Evolutionary conservation across 2,888 invertebrate genomes (phyloP), one percentile per base, ranked within the genome.

Genomic region (Folsomia manolachei): DNA sequence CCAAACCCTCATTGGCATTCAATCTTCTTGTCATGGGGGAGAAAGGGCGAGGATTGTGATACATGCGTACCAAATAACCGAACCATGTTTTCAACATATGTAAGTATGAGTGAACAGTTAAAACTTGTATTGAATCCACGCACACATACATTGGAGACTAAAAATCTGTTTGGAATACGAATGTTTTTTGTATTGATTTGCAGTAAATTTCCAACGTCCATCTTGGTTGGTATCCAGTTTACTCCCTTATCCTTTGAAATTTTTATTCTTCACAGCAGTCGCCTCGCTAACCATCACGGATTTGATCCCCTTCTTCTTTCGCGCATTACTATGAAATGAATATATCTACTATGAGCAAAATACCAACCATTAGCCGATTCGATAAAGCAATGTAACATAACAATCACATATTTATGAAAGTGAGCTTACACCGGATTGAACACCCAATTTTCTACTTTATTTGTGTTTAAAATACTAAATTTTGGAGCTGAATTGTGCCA

Each of bases 151-250:
- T 27, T 71, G 9, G 63, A 67, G 68, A 71, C 66, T 66, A 25
- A 63, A 76, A 78, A 75, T 75, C 78, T 75, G 75, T 71, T 69
- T 70, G 67, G 78, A 78, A 78, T 78, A 75, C 75, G 75, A 75
- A 73, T 69, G 70, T 75, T 63, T 23, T 53, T 26, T 26, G 64
- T 78, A 78, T 78, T 76, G 78, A 78, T 78, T 78, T 78, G 69
- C 75, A 76, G 76, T 78, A 78, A 78, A 78, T 73, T 71, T 70
- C 60, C 26, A 19, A 7, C 71, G 67, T 60, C 65, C 18, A 18
- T 26, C 2, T 62, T 62, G 60, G 24, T 19, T 27, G n/a, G 4
- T n/a, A 4, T 11, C 69, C 69, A 19, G 39, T 39, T 14, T 39
- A 14, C 4, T 39, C 39, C 39, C 14, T 39, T 14, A 39, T 39